Conservation (phyloP, 2,888 invertebrate genomes). For the Meliscaeva auricollis region DNA sequence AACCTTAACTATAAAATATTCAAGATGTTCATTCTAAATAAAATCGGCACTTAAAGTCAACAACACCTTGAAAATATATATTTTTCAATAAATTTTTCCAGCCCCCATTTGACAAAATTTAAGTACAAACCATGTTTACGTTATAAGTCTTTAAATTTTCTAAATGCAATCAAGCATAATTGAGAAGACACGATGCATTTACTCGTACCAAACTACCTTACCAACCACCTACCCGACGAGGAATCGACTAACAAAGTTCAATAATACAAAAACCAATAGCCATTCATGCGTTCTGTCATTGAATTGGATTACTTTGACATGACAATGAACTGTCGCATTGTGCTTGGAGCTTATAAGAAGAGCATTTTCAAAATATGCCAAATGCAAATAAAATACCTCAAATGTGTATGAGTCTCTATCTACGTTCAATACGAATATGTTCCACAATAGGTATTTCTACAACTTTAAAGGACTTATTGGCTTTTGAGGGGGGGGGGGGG, state of each 20-base stretch:
- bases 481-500: background rate
- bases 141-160: slow-evolving; percentile 29
- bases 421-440: background rate
- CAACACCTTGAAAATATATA: background rate
- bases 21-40: no score
- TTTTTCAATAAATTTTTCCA: background rate
- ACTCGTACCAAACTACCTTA: no score
- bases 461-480: slow-evolving; percentile 17
- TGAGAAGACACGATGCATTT: no score
- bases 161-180: slow-evolving; percentile 17
- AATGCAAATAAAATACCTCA: background rate
- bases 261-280: slow-evolving; percentile 56
- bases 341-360: slow-evolving; percentile 17
- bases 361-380: slow-evolving; percentile 14
- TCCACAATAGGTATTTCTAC: background rate
- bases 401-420: background rate
- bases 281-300: slow-evolving; percentile 47
- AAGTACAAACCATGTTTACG: background rate
- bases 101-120: background rate
- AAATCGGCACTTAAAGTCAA: no score
- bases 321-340: slow-evolving; percentile 49
- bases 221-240: no score
- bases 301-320: slow-evolving; percentile 56
- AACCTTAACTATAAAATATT: no score
- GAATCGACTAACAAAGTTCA: no score